A percentile compares a stretch with the other conserved stretches of the same genome.
Evolutionary conservation across 2,888 invertebrate species (phyloP).

Genomic region (Cyrtodaria siliqua): DNA sequence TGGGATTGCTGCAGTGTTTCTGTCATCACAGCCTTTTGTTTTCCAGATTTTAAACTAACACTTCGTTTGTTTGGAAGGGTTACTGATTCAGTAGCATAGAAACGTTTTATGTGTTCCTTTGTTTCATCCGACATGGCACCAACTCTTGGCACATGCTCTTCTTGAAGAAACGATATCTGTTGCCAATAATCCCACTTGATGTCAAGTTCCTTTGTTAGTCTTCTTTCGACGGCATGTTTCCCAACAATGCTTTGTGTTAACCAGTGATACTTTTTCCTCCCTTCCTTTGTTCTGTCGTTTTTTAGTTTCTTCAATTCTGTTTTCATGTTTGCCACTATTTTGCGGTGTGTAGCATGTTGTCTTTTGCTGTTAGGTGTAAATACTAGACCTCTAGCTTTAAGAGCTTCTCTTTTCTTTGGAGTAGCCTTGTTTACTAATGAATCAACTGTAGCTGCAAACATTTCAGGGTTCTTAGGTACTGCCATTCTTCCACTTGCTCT

Average conservation of each 20-base stretch:
- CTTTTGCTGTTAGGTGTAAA: neutral
- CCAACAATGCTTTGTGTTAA: too few relatives aligned
- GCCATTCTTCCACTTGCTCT: neutral
- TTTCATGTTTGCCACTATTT: conserved; percentile 2
- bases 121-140: conserved; percentile 4
- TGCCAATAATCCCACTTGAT: conserved; percentile 24
- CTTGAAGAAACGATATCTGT: neutral
- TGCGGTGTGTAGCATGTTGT: neutral
- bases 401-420: conserved; percentile 11
- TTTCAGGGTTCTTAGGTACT: conserved; percentile 9
- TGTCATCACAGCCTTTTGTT: conserved; percentile 14
- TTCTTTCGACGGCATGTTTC: conserved; percentile 2
- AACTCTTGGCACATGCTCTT: neutral
- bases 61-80: conserved; percentile 27
- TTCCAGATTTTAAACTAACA: conserved; percentile 14
- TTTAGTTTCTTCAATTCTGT: too few relatives aligned
- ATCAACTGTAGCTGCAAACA: conserved; percentile 6
- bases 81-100: conserved; percentile 20
- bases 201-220: neutral
- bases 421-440: neutral
- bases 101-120: neutral
- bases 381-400: neutral
- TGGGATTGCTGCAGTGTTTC: conserved; percentile 18
- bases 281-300: too few relatives aligned
- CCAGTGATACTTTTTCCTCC: too few relatives aligned